Base-by-base conservation (phyloP, 2,113 vertebrate species). In the western clawed frog (Xenopus tropicalis) region DNA sequence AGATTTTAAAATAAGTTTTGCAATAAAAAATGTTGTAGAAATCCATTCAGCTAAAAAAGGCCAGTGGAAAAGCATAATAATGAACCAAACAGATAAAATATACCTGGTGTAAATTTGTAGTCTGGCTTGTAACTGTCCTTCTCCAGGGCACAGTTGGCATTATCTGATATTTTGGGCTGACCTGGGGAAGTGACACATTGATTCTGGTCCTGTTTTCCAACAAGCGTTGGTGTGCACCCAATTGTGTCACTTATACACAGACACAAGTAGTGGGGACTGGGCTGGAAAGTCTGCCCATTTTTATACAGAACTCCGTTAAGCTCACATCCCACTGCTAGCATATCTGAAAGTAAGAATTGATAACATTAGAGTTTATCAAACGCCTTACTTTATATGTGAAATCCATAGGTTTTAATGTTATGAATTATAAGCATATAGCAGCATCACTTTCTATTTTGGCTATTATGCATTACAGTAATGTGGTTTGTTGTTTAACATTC, bases 271-370 rank as follows among this genome's bases (percentile, higher is more conserved):
- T 95, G 84, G 0, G 86, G 89, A 78, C 85, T 93, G 61, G 95
- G 91, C 74, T 98, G 94, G 82, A 99, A 98, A 14, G 83, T 86
- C 78, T 98, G 91, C 11, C 97, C 96, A 0, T 98, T 98, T 67
- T 87, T 88, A 69, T 98, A 98, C 79, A 93, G 89, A 42, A 83
- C 78, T 43, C 93, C 90, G 66, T 91, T 97, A 80, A 97, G 83
- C 80, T 97, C 95, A 69, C 97, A 99, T 77, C 96, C 97, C 77
- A 98, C 93, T 19, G 92, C 96, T 84, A 95, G 79, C 80, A 96
- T 85, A 83, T 96, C 97, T 99, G 85, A 59, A 84, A 85, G 79
- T 8, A 68, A 54, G 14, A 48, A 48, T 11, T 48, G 46, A 48
- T 48, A 8, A 37, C 29, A 37, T 37, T 37, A 37, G 2, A 8